A percentile compares a stretch with the other conserved stretches of the same genome.
phyloP scores from a whole-genome alignment of 2,113 vertebrate species.

The Barbus barbus region DNA sequence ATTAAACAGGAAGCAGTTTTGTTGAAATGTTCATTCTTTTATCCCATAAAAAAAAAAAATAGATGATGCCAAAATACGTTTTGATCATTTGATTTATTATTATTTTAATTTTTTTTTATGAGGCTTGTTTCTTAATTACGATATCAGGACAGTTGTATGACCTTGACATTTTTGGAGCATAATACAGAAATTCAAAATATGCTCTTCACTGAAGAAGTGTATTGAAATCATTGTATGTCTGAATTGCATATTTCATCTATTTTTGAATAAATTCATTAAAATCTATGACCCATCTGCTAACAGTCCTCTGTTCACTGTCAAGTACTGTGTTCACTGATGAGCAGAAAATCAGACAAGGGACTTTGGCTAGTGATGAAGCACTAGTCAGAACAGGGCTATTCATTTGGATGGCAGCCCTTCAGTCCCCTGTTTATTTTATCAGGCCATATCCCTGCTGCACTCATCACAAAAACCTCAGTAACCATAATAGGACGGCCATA shows the following conservation, averaged over 20 bases:
- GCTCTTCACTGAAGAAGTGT: too few species aligned
- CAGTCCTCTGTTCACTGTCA: conserved; percentile 25
- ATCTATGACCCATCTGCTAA: neutral
- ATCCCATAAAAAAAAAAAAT: too few species aligned
- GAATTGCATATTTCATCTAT: neutral
- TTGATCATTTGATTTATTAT: too few species aligned
- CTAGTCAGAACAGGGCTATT: conserved; percentile 55
- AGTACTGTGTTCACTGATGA: conserved; percentile 43
- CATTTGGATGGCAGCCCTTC: conserved; percentile 36
- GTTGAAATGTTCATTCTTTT: too few species aligned
- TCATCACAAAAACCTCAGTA: conserved; percentile 64
- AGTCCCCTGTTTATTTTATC: conserved; percentile 67
- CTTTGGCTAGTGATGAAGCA: conserved; percentile 58
- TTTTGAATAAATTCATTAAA: neutral
- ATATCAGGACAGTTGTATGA: too few species aligned
- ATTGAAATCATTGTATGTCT: too few species aligned
- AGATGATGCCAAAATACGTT: too few species aligned
- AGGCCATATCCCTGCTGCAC: conserved; percentile 59
- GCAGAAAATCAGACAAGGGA: conserved; percentile 54
- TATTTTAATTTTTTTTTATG: too few species aligned
- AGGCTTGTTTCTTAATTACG: too few species aligned
- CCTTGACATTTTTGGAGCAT: too few species aligned
- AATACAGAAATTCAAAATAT: too few species aligned
- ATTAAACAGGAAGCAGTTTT: too few species aligned
- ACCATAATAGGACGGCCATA: conserved; percentile 57